Percentiles rank a stretch among this genome's conserved stretches.
Conservation (phyloP, 2,797 vertebrate genomes). For the Brotula barbata region DNA sequence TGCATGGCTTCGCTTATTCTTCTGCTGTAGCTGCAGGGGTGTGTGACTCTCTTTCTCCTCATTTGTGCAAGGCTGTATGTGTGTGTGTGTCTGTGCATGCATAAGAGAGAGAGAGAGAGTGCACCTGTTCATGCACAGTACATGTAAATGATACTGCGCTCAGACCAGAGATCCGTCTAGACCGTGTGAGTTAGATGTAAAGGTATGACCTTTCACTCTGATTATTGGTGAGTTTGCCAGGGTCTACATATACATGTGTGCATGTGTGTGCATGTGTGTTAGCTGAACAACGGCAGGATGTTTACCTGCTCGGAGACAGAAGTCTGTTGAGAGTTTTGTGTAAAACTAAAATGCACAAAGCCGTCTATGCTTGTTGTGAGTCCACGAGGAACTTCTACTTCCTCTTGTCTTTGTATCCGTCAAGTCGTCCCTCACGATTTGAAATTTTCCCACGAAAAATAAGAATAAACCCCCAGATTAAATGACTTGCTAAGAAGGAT, state of each 20-base stretch:
- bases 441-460: constrained; percentile 31
- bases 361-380: too few relatives aligned
- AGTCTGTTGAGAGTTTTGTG: too few relatives aligned
- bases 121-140: not conserved
- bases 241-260: constrained; percentile 26
- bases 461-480: constrained; percentile 36
- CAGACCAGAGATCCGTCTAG: constrained; percentile 31
- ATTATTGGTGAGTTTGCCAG: constrained; percentile 26
- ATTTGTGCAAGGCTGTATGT: constrained; percentile 27
- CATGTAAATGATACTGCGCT: constrained; percentile 49
- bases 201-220: constrained; percentile 34
- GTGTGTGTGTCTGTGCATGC: constrained; percentile 40
- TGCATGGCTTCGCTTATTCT: constrained; percentile 69
- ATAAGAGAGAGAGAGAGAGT: not conserved
- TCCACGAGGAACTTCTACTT: too few relatives aligned
- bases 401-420: not conserved
- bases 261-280: constrained; percentile 17
- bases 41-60: constrained; percentile 30
- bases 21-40: constrained; percentile 54
- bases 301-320: too few relatives aligned
- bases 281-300: too few relatives aligned
- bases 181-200: constrained; percentile 26
- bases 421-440: constrained; percentile 18
- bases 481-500: constrained; percentile 41
- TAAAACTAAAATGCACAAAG: too few relatives aligned